A percentile compares a stretch with the other conserved stretches of the same genome.
Conservation (phyloP, 1,140 invertebrate genomes). For the Sitobion miscanthi region DNA sequence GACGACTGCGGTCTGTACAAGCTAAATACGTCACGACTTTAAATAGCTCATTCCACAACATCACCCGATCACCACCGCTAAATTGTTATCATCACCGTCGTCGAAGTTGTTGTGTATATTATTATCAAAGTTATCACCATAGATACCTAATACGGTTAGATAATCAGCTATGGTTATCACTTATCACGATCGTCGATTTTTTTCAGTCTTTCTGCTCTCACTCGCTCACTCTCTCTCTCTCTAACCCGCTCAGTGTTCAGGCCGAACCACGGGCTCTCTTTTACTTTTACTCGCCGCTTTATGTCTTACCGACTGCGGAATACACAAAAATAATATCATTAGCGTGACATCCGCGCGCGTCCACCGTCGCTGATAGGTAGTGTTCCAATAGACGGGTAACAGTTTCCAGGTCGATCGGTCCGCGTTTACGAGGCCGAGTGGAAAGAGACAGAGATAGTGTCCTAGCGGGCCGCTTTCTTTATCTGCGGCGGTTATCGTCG, state of each 20-base stretch:
- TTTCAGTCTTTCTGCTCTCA: neutral
- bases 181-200: neutral
- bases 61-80: neutral
- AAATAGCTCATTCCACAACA: too few species aligned
- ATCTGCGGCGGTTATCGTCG: neutral
- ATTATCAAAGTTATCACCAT: neutral
- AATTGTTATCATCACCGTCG: neutral
- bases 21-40: too few species aligned
- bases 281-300: neutral
- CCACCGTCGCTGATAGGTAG: too few species aligned
- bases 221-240: neutral
- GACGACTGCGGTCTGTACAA: too few species aligned
- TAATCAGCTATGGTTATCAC: neutral
- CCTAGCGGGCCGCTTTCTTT: neutral
- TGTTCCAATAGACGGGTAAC: neutral
- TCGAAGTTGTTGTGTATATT: neutral
- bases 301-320: neutral
- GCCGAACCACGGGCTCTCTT: neutral
- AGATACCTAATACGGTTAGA: neutral
- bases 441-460: neutral
- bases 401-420: neutral
- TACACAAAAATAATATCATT: neutral
- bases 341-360: neutral
- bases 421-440: neutral
- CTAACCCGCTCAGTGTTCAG: neutral